A percentile compares a stretch with the other conserved stretches of the same genome.
phyloP scores from a whole-genome alignment of 2,888 invertebrate species.

The Drosophila histrio region DNA sequence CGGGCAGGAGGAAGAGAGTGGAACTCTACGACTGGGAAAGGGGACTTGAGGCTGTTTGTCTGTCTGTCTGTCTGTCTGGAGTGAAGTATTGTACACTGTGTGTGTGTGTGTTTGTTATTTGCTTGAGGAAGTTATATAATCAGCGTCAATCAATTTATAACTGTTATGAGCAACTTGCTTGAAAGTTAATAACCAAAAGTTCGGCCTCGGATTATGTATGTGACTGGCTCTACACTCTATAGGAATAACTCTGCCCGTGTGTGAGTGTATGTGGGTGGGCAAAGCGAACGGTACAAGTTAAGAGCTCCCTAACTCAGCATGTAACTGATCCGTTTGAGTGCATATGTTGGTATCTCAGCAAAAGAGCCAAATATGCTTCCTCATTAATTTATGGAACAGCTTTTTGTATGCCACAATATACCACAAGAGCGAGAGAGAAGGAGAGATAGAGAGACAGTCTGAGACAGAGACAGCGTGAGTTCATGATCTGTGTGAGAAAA shows the following conservation, averaged over 20 bases:
- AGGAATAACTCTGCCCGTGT: slow-evolving; percentile 10
- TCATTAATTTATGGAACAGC: slow-evolving; percentile 37
- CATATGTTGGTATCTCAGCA: slow-evolving; percentile 43
- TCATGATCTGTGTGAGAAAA: slow-evolving; percentile 45
- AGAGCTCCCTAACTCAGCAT: slow-evolving; percentile 28
- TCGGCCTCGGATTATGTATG: slow-evolving; percentile 38
- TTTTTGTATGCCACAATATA: slow-evolving; percentile 1
- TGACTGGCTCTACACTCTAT: background rate
- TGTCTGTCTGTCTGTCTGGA: slow-evolving; percentile 17
- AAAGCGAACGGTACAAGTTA: slow-evolving; percentile 20
- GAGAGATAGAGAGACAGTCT: background rate
- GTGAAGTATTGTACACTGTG: too few relatives aligned
- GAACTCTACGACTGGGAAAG: slow-evolving; percentile 16
- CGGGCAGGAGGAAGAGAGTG: background rate
- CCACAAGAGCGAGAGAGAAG: background rate
- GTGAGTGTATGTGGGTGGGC: slow-evolving; percentile 39
- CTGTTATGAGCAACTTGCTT: slow-evolving; percentile 65
- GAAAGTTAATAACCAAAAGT: slow-evolving; percentile 66
- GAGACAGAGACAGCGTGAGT: background rate
- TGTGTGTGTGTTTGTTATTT: slow-evolving; percentile 32
- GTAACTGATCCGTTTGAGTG: slow-evolving; percentile 70
- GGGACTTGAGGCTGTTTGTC: slow-evolving; percentile 24
- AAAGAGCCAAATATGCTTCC: slow-evolving; percentile 52
- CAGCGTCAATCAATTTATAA: slow-evolving; percentile 74
- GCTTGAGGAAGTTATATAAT: slow-evolving; percentile 77